Conservation (phyloP, 2,888 invertebrate genomes). For the Matsumyia berberina region DNA sequence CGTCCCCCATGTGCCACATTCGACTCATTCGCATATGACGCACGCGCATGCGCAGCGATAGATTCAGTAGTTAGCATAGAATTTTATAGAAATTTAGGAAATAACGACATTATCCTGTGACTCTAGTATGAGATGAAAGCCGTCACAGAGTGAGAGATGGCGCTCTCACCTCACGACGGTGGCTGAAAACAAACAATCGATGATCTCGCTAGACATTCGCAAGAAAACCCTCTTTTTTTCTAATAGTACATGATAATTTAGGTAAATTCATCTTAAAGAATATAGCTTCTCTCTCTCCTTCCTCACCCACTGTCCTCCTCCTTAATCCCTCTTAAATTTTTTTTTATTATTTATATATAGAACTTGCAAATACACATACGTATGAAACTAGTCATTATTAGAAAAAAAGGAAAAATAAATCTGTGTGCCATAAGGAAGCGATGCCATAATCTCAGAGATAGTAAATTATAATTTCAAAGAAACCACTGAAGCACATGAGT, state of each 20-base stretch:
- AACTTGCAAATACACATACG: conserved; percentile 64
- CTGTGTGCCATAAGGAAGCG: conserved; percentile 74
- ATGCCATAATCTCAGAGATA: conserved; percentile 76
- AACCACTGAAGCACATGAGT: conserved; percentile 27
- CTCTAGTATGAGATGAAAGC: conserved; percentile 60
- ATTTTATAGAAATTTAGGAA: conserved; percentile 53
- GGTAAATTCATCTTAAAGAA: conserved; percentile 59
- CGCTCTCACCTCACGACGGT: background rate
- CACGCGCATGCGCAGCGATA: conserved; percentile 93
- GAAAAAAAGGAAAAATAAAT: conserved; percentile 36
- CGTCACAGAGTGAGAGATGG: conserved; percentile 1
- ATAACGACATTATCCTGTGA: conserved; percentile 59
- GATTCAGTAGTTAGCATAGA: conserved; percentile 79
- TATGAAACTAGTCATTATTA: conserved; percentile 75
- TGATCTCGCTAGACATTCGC: conserved; percentile 77
- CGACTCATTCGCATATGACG: conserved; percentile 87
- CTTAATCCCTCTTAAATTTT: conserved; percentile 45
- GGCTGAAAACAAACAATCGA: conserved; percentile 62
- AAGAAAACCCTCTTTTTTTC: conserved; percentile 32
- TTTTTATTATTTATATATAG: conserved; percentile 59
- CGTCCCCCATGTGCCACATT: conserved; percentile 88
- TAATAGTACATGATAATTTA: conserved; percentile 57
- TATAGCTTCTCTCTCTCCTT: conserved; percentile 1
- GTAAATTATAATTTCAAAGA: conserved; percentile 40
- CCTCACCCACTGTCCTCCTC: conserved; percentile 3